Evolutionary conservation across 1,140 invertebrate genomes (phyloP).

Genomic region (Drosophila bocki): DNA sequence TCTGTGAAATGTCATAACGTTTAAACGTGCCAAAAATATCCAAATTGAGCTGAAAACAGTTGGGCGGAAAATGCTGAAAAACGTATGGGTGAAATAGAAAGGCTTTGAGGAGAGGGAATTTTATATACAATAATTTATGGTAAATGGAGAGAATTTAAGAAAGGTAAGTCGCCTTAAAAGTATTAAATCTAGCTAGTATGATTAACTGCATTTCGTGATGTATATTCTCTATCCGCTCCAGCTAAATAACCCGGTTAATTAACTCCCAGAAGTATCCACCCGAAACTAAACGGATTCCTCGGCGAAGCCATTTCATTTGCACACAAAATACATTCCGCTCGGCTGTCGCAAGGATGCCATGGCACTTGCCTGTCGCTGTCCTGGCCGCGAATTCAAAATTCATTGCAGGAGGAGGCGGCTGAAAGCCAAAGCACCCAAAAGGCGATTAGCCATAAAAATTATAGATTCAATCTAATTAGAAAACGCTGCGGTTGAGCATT

Average conservation of each 20-base stretch:
- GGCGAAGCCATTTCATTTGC: slow-evolving; percentile 63
- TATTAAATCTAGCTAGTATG: no score
- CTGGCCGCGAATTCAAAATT: slow-evolving; percentile 75
- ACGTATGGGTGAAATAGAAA: slow-evolving; percentile 3
- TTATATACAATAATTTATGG: neutral
- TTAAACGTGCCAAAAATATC: slow-evolving; percentile 81
- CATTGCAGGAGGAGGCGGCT: slow-evolving; percentile 25
- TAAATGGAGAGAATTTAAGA: neutral
- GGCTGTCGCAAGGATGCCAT: slow-evolving; percentile 31
- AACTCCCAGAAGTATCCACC: slow-evolving; percentile 4
- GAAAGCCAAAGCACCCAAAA: slow-evolving; percentile 29
- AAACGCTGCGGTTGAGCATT: slow-evolving; percentile 59
- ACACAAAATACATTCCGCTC: slow-evolving; percentile 62
- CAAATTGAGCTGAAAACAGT: slow-evolving; percentile 42
- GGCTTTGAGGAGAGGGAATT: neutral
- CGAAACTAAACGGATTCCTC: slow-evolving; percentile 4
- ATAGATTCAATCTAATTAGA: slow-evolving; percentile 85
- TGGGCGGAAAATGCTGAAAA: neutral
- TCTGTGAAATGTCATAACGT: slow-evolving; percentile 84
- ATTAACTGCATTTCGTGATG: neutral
- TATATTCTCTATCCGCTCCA: neutral
- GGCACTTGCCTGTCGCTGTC: slow-evolving; percentile 42
- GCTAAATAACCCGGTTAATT: slow-evolving; percentile 46
- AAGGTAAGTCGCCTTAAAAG: neutral
- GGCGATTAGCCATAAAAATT: slow-evolving; percentile 84